Evolutionary conservation across 2,113 vertebrate genomes (phyloP).

Genomic region (Egretta garzetta): DNA sequence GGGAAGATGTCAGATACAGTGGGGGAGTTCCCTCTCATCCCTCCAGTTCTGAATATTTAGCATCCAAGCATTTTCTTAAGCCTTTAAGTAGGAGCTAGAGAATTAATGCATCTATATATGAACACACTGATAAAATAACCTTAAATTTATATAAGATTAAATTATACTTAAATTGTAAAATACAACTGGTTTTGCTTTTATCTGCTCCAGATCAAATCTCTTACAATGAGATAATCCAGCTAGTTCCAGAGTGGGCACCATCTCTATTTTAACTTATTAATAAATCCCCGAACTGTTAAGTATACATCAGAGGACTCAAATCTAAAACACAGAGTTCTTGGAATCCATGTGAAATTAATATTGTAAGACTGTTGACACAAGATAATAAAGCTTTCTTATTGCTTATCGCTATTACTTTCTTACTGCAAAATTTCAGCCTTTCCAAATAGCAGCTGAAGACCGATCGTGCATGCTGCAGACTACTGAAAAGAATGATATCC

Average conservation of each 20-base stretch:
- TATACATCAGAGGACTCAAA: background rate
- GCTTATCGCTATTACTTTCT: background rate
- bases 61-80: background rate
- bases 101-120: background rate
- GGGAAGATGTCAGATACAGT: background rate
- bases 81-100: background rate
- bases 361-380: background rate
- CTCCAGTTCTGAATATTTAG: background rate
- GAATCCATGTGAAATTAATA: background rate
- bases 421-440: background rate
- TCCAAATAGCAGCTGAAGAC: background rate
- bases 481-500: background rate
- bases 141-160: background rate
- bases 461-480: background rate
- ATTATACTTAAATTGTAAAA: background rate
- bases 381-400: background rate
- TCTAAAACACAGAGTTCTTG: background rate
- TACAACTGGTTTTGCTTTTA: background rate
- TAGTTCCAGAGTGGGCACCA: background rate
- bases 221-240: background rate
- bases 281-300: background rate
- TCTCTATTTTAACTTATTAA: conserved; percentile 10
- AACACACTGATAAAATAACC: background rate
- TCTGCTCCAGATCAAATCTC: background rate
- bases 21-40: background rate